Conservation (phyloP, 2,113 vertebrate genomes). For the Myotis davidii region DNA sequence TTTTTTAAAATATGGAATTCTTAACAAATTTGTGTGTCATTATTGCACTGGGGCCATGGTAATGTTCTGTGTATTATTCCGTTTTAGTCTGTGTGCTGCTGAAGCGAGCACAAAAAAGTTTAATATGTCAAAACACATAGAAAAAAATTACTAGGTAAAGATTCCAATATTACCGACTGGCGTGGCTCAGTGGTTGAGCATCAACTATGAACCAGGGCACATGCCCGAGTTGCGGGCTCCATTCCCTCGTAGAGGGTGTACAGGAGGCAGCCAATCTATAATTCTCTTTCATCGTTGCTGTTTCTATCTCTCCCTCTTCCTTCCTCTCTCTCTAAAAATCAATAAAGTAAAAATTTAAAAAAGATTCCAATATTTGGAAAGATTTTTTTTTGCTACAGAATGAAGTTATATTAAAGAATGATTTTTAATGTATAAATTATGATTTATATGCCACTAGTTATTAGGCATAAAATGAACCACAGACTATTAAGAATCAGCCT, state of each 20-base stretch:
- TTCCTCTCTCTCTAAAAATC: too few species aligned
- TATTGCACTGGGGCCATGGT: background rate
- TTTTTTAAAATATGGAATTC: background rate
- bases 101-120: background rate
- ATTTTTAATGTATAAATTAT: background rate
- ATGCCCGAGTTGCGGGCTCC: too few species aligned
- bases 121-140: conserved; percentile 7
- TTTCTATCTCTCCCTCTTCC: too few species aligned
- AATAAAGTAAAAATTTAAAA: background rate
- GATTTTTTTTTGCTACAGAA: background rate
- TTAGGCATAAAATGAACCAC: background rate
- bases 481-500: background rate
- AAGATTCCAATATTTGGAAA: background rate
- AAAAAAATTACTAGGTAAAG: background rate
- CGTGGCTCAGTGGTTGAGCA: too few species aligned
- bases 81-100: background rate
- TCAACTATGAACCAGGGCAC: too few species aligned
- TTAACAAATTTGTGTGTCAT: background rate
- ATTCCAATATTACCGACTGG: background rate
- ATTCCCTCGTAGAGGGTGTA: too few species aligned
- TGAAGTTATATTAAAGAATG: conserved; percentile 1
- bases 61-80: background rate
- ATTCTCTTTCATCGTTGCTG: too few species aligned
- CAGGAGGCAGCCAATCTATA: too few species aligned
- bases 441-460: background rate